Evolutionary conservation across 1,140 invertebrate species (phyloP), one percentile per base, ranked within the genome.

Genomic region (Eupristina koningsbergeri): DNA sequence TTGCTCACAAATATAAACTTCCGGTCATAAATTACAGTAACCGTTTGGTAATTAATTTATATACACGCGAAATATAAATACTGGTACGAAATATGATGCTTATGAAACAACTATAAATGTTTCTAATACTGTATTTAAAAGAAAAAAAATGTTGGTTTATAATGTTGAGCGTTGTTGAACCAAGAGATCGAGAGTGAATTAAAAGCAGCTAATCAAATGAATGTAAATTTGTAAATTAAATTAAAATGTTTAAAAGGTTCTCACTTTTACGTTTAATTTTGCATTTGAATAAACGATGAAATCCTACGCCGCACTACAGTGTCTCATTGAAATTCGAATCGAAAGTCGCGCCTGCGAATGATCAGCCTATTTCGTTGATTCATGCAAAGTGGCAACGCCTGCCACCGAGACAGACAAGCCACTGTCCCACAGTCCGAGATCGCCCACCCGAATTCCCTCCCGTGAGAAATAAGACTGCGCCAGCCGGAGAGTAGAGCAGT

Each of bases 1-100:
- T 83, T 39, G 50, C 31, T 41, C 19, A n/a, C n/a, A 39, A 77
- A 69, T 47, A 41, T 47, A 69, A 41, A 69, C 34, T 83, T 83
- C 61, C 74, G 74, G 45, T n/a, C 45, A 15, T 83, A 83, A 77
- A 83, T 83, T 77, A 69, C 61, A 64, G 45, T 67, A 69, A 80
- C 19, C 50, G 63, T 69, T 11, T 34, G 26, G 1, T 77, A 39
- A 58, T 58, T 61, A 77, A 58, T 58, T 61, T 58, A 58, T 75
- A 19, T 39, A n/a, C n/a, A n/a, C 3, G 34, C 19, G 31, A 36
- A 58, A 50, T 34, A 77, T 58, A 77, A 77, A 61, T 61, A 39
- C 75, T 39, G 31, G 26, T 39, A 61, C 13, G 53, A 61, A 77
- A 61, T 58, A 61, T 58, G 26, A 61, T 39, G 1, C 39, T 77